Conservation (phyloP, 2,888 invertebrate species). For the Pyralis farinalis region DNA sequence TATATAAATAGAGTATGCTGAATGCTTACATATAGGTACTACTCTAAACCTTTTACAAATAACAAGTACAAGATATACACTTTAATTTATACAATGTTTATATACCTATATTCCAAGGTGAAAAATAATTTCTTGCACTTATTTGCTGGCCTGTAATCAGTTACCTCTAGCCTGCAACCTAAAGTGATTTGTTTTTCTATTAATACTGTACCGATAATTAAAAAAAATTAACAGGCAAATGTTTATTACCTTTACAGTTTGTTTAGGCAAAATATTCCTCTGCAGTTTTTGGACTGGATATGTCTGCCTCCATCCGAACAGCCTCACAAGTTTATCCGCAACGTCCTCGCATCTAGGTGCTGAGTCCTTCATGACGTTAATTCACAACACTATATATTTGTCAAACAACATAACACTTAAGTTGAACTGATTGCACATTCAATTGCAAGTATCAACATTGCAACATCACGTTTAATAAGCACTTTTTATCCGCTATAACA, state of each 20-base stretch:
- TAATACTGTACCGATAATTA: too few relatives aligned
- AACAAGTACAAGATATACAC: too few relatives aligned
- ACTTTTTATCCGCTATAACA: background rate
- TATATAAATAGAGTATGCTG: too few relatives aligned
- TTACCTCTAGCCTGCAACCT: too few relatives aligned
- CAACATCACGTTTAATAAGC: background rate
- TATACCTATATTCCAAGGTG: too few relatives aligned
- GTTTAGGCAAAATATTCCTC: constrained; percentile 76
- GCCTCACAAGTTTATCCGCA: constrained; percentile 87
- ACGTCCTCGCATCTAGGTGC: constrained; percentile 87
- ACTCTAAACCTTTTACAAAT: too few relatives aligned
- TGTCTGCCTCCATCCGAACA: constrained; percentile 90
- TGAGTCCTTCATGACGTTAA: constrained; percentile 78
- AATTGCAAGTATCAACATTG: background rate
- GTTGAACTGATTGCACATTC: constrained; percentile 1
- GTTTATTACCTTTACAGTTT: constrained; percentile 60
- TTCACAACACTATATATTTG: constrained; percentile 14
- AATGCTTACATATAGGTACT: too few relatives aligned
- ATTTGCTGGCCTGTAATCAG: too few relatives aligned
- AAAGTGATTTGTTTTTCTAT: too few relatives aligned
- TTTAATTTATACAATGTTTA: too few relatives aligned
- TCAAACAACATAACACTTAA: constrained; percentile 12
- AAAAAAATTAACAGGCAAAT: too few relatives aligned
- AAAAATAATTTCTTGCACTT: too few relatives aligned
- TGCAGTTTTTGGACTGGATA: constrained; percentile 90